phyloP scores from a whole-genome alignment of 1,140 invertebrate genomes.

The Caerostris extrusa region DNA sequence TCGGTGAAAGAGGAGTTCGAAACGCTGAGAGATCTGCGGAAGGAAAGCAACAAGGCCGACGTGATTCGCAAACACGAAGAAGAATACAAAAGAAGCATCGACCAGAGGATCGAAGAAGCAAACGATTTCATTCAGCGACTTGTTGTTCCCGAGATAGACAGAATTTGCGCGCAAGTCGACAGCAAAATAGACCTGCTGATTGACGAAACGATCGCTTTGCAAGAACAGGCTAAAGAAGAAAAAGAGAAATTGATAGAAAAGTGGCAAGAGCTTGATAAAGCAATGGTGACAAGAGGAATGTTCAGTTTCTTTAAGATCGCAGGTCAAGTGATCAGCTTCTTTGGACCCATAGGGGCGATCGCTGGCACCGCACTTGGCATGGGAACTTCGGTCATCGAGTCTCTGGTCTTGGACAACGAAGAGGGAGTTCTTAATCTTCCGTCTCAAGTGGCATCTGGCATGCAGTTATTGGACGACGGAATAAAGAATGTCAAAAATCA shows the following conservation, averaged over 20 bases:
- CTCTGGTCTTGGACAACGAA: background rate
- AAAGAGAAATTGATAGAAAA: background rate
- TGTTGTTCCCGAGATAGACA: conserved; percentile 13
- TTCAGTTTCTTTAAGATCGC: background rate
- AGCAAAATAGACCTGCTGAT: background rate
- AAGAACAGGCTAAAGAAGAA: background rate
- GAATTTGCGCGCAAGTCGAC: background rate
- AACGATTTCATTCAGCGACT: background rate
- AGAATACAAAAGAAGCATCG: conserved; percentile 3
- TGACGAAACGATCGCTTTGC: background rate
- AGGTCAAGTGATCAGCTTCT: background rate
- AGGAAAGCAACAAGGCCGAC: background rate
- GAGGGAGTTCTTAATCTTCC: background rate
- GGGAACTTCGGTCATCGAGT: background rate
- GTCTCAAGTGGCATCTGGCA: background rate
- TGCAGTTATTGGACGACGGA: background rate
- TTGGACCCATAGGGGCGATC: background rate
- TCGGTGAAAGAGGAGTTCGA: background rate
- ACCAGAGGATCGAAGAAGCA: conserved; percentile 51
- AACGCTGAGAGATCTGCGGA: background rate
- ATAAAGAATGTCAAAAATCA: background rate
- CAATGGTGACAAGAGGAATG: background rate
- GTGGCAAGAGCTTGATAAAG: conserved; percentile 6
- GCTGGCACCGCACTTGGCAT: background rate
- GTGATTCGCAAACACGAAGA: conserved; percentile 7